Conservation (phyloP, 2,888 invertebrate genomes). For the Agriopis aurantiaria region DNA sequence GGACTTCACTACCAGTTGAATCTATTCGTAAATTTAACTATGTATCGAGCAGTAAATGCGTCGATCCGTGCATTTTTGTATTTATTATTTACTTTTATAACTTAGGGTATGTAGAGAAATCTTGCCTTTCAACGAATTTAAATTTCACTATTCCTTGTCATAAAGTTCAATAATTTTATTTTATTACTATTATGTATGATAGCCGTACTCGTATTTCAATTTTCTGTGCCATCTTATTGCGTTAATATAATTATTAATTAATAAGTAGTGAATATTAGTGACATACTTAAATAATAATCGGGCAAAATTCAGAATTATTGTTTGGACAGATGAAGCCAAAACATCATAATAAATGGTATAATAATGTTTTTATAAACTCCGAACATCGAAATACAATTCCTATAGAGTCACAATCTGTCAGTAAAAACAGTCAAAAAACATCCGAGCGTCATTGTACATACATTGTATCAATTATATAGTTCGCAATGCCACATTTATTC, state of each 20-base stretch:
- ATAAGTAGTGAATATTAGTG: background rate
- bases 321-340: too few species aligned
- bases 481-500: too few species aligned
- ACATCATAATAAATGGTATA: background rate
- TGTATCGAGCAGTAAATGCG: background rate
- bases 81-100: conserved; percentile 33
- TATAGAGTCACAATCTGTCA: too few species aligned
- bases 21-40: too few species aligned
- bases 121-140: conserved; percentile 83
- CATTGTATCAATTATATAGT: too few species aligned
- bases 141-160: conserved; percentile 40
- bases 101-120: conserved; percentile 51
- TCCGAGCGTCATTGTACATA: too few species aligned
- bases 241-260: conserved; percentile 13
- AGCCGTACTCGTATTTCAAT: conserved; percentile 18
- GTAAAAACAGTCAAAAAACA: too few species aligned
- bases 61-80: background rate
- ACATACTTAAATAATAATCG: background rate
- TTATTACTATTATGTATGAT: conserved; percentile 22
- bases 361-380: background rate
- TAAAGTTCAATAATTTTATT: conserved; percentile 28
- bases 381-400: too few species aligned
- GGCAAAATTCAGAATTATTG: too few species aligned
- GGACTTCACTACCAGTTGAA: too few species aligned
- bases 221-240: conserved; percentile 45